phyloP scores from a whole-genome alignment of 2,888 invertebrate genomes.

The Aleiodes alternator region DNA sequence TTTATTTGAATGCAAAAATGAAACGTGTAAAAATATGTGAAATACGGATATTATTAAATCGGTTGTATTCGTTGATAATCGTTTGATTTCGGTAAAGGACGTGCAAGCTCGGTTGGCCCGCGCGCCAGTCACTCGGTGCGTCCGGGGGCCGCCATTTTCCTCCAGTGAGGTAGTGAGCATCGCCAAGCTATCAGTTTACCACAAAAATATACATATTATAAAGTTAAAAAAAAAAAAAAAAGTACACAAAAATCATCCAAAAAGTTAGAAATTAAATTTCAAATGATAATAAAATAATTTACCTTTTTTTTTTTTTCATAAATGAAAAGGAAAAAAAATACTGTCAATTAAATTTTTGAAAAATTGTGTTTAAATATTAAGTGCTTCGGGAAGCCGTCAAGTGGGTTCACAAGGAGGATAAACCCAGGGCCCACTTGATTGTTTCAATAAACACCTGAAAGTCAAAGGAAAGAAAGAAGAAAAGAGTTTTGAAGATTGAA shows the following conservation, averaged over 20 bases:
- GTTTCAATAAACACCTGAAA: slow-evolving; percentile 21
- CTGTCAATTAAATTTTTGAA: too few species aligned
- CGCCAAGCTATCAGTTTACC: slow-evolving; percentile 57
- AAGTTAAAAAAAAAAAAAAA: slow-evolving; percentile 31
- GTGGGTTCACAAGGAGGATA: slow-evolving; percentile 61
- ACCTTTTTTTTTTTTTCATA: too few species aligned
- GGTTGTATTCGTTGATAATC: slow-evolving; percentile 20
- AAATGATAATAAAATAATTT: not conserved
- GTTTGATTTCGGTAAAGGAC: slow-evolving; percentile 58
- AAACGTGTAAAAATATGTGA: too few species aligned
- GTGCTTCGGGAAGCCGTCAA: slow-evolving; percentile 61
- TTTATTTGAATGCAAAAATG: too few species aligned
- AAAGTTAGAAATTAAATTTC: not conserved
- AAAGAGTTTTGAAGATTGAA: not conserved
- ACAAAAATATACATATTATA: slow-evolving; percentile 42
- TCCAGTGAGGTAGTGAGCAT: slow-evolving; percentile 72
- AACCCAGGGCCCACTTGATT: slow-evolving; percentile 63
- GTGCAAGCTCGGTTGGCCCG: slow-evolving; percentile 67
- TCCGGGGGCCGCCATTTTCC: slow-evolving; percentile 73
- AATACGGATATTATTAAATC: too few species aligned
- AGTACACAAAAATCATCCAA: not conserved
- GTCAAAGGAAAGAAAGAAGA: not conserved
- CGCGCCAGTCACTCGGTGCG: slow-evolving; percentile 68
- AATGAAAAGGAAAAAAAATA: too few species aligned
- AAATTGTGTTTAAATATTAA: slow-evolving; percentile 21